A percentile compares a stretch with the other conserved stretches of the same genome.
These are phyloP conservation scores for Boloria selene DNA, from an alignment of 2,888 invertebrate species.

Conservation along the genomic window DNA sequence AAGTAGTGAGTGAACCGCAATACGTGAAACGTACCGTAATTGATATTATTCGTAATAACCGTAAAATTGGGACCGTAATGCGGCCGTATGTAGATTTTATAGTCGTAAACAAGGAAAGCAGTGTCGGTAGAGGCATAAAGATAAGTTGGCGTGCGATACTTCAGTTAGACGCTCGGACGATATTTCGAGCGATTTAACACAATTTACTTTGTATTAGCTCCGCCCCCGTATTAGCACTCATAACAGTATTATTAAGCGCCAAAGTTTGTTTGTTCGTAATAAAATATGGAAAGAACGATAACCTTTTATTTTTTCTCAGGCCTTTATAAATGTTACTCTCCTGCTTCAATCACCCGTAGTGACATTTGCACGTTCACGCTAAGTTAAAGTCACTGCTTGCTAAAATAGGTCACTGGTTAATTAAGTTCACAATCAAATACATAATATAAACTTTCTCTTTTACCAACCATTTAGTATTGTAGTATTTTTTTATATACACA, in stretches of 20 bases:
- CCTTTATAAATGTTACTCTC: too few relatives aligned
- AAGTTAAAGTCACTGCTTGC: too few relatives aligned
- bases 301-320: too few relatives aligned
- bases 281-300: neutral
- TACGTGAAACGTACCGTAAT: neutral
- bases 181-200: conserved; percentile 26
- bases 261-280: neutral
- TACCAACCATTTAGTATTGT: too few relatives aligned
- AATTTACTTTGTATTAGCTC: conserved; percentile 22
- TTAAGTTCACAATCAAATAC: too few relatives aligned
- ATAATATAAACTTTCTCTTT: too few relatives aligned
- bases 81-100: conserved; percentile 14
- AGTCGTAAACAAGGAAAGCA: conserved; percentile 7
- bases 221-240: conserved; percentile 10
- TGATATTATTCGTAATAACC: conserved; percentile 16
- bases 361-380: too few relatives aligned
- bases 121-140: conserved; percentile 7
- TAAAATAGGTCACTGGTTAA: too few relatives aligned
- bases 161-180: conserved; percentile 20
- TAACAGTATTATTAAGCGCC: neutral
- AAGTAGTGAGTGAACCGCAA: conserved; percentile 2
- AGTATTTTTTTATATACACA: too few relatives aligned
- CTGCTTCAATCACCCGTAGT: too few relatives aligned
- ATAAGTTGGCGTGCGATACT: conserved; percentile 26
- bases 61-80: conserved; percentile 5